Evolutionary conservation across 2,113 vertebrate genomes (phyloP).

Genomic region (Erinaceus europaeus): DNA sequence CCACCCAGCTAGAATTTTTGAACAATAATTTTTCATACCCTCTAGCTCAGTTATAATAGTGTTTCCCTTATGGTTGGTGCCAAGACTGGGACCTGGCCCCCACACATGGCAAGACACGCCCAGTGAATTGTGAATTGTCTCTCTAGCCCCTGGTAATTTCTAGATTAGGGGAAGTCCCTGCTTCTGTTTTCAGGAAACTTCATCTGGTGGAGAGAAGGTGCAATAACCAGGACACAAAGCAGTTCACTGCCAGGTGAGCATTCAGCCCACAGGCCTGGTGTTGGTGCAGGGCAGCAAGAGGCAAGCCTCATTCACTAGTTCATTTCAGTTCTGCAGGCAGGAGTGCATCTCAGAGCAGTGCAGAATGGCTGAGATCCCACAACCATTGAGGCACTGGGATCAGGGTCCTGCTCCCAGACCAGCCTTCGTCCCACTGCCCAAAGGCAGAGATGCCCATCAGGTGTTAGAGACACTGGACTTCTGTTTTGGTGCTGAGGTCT

Average conservation of each 20-base stretch:
- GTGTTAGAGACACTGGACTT: fast-evolving
- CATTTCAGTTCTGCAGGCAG: background rate
- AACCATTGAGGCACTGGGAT: background rate
- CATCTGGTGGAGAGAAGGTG: background rate
- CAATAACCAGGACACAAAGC: background rate
- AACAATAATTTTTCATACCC: too few species aligned
- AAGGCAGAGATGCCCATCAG: background rate
- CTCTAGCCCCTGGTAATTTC: too few species aligned
- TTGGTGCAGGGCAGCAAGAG: background rate
- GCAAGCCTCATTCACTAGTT: background rate
- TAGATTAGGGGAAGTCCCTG: background rate
- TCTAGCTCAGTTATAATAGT: too few species aligned
- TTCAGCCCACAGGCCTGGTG: too few species aligned
- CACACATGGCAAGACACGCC: too few species aligned
- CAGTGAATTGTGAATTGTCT: too few species aligned
- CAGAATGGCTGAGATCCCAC: background rate
- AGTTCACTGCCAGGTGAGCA: background rate
- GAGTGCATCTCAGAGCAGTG: background rate
- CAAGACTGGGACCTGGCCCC: background rate
- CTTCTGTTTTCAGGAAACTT: background rate
- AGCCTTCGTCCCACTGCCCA: background rate
- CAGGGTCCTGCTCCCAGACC: background rate
- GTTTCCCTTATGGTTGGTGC: background rate
- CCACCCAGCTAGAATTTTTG: too few species aligned
- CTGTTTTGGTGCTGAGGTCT: background rate